A percentile compares a stretch with the other conserved stretches of the same genome.
Conservation (phyloP, 2,888 invertebrate genomes). For the Protonemura montana region DNA sequence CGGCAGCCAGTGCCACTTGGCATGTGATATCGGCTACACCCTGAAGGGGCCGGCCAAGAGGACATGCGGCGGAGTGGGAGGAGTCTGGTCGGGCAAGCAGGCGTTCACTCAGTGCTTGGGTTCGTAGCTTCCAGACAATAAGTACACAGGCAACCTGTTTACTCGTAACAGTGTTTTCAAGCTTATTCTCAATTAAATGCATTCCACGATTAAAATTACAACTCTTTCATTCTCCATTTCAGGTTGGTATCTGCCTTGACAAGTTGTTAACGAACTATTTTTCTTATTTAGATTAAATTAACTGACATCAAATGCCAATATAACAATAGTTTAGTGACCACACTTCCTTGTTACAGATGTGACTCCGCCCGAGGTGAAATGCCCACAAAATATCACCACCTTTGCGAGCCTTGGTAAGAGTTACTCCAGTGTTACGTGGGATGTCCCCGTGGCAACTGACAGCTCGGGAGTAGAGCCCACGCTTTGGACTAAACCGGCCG, state of each 20-base stretch:
- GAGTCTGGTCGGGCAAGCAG: slow-evolving; percentile 63
- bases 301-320: too few species aligned
- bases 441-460: slow-evolving; percentile 62
- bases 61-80: slow-evolving; percentile 65
- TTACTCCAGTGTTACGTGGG: slow-evolving; percentile 65
- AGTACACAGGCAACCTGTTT: too few species aligned
- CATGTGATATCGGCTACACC: slow-evolving; percentile 68
- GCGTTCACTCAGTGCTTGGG: slow-evolving; percentile 62
- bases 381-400: slow-evolving; percentile 64
- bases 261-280: too few species aligned
- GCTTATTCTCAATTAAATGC: too few species aligned
- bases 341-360: slow-evolving; percentile 60
- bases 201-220: too few species aligned
- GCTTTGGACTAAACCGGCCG: slow-evolving; percentile 67
- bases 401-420: slow-evolving; percentile 62
- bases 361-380: slow-evolving; percentile 65
- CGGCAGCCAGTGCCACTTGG: slow-evolving; percentile 66
- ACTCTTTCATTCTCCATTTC: too few species aligned
- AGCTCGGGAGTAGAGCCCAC: slow-evolving; percentile 66
- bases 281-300: too few species aligned
- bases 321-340: not conserved
- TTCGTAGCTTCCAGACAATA: too few species aligned
- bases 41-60: slow-evolving; percentile 64
- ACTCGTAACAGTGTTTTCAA: too few species aligned
- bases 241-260: too few species aligned